Evolutionary conservation across 2,888 invertebrate species (phyloP).

Genomic region (Dendrolimus pini): DNA sequence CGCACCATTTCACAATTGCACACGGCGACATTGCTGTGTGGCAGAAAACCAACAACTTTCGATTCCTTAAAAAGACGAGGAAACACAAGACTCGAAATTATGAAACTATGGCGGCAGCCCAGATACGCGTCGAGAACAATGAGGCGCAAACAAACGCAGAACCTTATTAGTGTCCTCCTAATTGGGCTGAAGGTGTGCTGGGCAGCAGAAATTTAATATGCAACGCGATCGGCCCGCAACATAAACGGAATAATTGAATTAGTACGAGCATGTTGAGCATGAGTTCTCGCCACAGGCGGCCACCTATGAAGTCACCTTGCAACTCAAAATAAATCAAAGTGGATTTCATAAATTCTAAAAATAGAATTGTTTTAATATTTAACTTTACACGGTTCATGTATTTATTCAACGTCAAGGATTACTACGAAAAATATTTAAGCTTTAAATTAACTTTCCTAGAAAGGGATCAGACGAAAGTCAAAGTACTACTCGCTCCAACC

Average conservation of each 20-base stretch:
- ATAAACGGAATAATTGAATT: constrained; percentile 71
- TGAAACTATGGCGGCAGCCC: constrained; percentile 57
- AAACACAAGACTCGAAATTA: constrained; percentile 44
- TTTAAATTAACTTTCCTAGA: too few relatives aligned
- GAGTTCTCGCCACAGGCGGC: constrained; percentile 31
- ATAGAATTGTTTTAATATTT: too few relatives aligned
- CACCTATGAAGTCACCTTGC: constrained; percentile 30
- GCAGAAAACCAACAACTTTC: constrained; percentile 67
- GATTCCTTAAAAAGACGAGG: constrained; percentile 70
- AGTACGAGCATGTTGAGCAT: constrained; percentile 54
- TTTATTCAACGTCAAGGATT: too few relatives aligned
- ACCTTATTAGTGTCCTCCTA: constrained; percentile 69
- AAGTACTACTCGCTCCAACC: too few relatives aligned
- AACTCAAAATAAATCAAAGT: neutral
- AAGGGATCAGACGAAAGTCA: too few relatives aligned
- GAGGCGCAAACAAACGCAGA: constrained; percentile 56
- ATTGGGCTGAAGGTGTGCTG: constrained; percentile 59
- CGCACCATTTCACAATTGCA: constrained; percentile 65
- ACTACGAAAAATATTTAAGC: too few relatives aligned
- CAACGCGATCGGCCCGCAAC: constrained; percentile 61
- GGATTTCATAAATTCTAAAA: too few relatives aligned
- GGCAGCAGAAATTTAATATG: constrained; percentile 62
- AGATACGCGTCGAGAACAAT: constrained; percentile 63
- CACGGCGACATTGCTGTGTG: constrained; percentile 31
- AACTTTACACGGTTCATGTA: too few relatives aligned